These are phyloP conservation scores for Noctua janthe DNA, from an alignment of 2,888 invertebrate species.

Conservation along the genomic window DNA sequence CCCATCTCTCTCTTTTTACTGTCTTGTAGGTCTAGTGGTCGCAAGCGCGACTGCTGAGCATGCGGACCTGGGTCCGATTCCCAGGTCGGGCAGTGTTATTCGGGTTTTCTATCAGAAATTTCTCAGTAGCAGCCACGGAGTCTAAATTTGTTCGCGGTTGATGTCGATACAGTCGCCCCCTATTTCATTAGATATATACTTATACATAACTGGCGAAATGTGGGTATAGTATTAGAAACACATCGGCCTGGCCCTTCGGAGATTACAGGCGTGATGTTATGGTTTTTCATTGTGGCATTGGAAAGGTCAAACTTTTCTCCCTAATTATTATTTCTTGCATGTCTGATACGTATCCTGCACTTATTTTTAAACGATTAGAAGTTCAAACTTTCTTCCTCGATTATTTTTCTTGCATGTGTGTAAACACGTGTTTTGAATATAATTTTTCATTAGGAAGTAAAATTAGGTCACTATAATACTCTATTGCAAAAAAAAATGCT, in stretches of 20 bases:
- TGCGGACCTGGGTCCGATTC: not conserved
- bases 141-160: not conserved
- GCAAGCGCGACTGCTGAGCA: not conserved
- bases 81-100: not conserved
- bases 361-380: not conserved
- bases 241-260: not conserved
- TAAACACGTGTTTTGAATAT: not conserved
- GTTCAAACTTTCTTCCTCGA: not conserved
- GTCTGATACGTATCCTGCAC: not conserved
- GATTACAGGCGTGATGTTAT: not conserved
- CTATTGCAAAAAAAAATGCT: slow-evolving; percentile 1
- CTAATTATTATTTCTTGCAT: not conserved
- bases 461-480: slow-evolving; percentile 12
- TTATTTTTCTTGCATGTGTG: not conserved
- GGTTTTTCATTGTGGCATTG: not conserved
- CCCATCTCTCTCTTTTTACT: not conserved
- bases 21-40: not conserved
- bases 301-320: not conserved
- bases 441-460: not conserved
- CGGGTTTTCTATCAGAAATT: not conserved
- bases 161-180: not conserved
- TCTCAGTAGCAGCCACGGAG: not conserved
- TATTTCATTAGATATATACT: not conserved
- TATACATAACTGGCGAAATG: not conserved
- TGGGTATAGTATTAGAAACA: not conserved